These are phyloP conservation scores for Paedocypris sp. DNA, from an alignment of 2,113 vertebrate genomes.

Conservation along the genomic window DNA sequence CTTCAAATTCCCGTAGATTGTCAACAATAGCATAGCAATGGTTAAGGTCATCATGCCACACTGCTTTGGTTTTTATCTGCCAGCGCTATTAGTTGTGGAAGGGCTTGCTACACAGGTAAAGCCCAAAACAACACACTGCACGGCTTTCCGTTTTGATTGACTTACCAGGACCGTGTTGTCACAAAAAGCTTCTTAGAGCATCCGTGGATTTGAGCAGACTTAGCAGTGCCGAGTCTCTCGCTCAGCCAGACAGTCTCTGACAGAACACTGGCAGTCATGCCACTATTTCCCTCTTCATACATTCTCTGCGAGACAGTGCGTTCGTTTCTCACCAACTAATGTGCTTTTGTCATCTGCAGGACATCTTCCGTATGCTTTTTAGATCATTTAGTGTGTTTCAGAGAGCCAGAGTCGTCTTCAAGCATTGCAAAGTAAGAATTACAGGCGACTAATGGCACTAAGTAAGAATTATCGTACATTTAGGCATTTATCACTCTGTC, in stretches of 20 bases:
- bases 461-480: too few species aligned
- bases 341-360: conserved; percentile 7
- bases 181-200: conserved; percentile 58
- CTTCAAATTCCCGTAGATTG: conserved; percentile 3
- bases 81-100: conserved; percentile 4
- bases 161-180: conserved; percentile 48
- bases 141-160: conserved; percentile 36
- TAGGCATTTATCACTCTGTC: too few species aligned
- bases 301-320: neutral
- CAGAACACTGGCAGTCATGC: conserved; percentile 53
- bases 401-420: neutral
- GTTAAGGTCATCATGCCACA: conserved; percentile 1
- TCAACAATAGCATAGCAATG: neutral
- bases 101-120: conserved; percentile 42
- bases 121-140: conserved; percentile 38
- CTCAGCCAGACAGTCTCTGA: conserved; percentile 54
- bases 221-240: conserved; percentile 46
- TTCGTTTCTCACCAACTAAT: conserved; percentile 5
- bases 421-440: neutral
- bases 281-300: conserved; percentile 42
- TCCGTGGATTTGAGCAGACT: conserved; percentile 54
- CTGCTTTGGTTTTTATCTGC: neutral
- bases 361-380: neutral
- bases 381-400: neutral
- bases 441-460: too few species aligned